Conservation (phyloP, 1,140 invertebrate genomes). For the Myzus persicae region DNA sequence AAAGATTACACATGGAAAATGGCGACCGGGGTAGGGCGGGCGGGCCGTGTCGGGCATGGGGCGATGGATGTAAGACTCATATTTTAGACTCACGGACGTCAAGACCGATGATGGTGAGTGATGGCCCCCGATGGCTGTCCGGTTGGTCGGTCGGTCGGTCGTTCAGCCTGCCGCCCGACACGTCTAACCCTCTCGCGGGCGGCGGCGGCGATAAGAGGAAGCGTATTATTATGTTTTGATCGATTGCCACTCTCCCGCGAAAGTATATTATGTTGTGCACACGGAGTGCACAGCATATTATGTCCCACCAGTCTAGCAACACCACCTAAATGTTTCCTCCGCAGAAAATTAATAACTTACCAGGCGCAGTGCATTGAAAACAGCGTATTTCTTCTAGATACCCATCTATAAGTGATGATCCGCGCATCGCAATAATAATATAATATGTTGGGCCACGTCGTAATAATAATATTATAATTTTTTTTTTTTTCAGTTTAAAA, state of each 20-base stretch:
- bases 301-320: neutral
- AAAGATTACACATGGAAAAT: neutral
- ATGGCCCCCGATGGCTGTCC: neutral
- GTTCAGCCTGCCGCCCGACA: neutral
- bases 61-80: neutral
- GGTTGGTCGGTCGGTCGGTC: neutral
- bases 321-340: neutral
- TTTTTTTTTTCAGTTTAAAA: no score
- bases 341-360: neutral
- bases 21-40: accelerated
- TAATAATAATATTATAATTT: neutral
- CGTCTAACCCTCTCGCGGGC: neutral
- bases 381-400: neutral
- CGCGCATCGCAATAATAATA: no score
- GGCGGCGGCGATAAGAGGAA: neutral
- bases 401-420: neutral
- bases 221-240: neutral
- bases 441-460: no score
- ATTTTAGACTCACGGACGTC: neutral
- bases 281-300: neutral
- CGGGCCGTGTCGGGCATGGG: no score
- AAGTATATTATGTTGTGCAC: neutral
- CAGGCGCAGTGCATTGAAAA: neutral
- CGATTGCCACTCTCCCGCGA: neutral
- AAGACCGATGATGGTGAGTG: neutral